Base-by-base conservation (phyloP, 2,797 vertebrate genomes). In the Crenuchus spilurus region DNA sequence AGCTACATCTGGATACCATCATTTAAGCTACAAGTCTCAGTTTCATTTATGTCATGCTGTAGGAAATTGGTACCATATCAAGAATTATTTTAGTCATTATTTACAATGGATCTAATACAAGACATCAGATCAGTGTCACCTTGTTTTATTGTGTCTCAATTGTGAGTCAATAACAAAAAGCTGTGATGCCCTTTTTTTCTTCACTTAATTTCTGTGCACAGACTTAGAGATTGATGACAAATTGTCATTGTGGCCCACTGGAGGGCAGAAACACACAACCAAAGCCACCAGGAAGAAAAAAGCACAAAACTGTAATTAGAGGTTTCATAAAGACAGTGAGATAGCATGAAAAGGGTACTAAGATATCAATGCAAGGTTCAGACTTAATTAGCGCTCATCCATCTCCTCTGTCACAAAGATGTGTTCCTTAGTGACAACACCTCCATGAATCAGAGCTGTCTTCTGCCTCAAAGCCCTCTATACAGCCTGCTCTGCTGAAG, bases 301-400 rank as follows among this genome's bases (percentile, higher is more conserved):
- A 28, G 39, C 58, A 49, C 48, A 70, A 22, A 30, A 30, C 22
- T 57, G 49, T 70, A 76, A 70, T 76, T 55, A 48, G 49, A 57
- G 49, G 41, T 28, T 20, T n/a, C n/a, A 63, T 46, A 35, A 62
- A 52, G 24, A 22, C 39, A 46, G 60, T 8, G 57, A 26, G 46
- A 69, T 24, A 51, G 46, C 24, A 46, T 26, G 24, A 18, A 16
- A n/a, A 55, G 6, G 14, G 2, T 16, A 11, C 30, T 6, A 28
- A 30, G 54, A 41, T 28, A 35, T 35, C 48, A 48, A 49, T 63
- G 66, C 39, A 30, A 41, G 20, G 22, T 58, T 48, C 57, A 60
- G 39, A 26, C 60, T 70, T 48, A 64, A 57, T 76, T 57, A 60
- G 16, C 30, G 49, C 24, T 64, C 13, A 10, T 70, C 26, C 5